phyloP scores from a whole-genome alignment of 2,888 invertebrate genomes.

The Sicus ferrugineus region DNA sequence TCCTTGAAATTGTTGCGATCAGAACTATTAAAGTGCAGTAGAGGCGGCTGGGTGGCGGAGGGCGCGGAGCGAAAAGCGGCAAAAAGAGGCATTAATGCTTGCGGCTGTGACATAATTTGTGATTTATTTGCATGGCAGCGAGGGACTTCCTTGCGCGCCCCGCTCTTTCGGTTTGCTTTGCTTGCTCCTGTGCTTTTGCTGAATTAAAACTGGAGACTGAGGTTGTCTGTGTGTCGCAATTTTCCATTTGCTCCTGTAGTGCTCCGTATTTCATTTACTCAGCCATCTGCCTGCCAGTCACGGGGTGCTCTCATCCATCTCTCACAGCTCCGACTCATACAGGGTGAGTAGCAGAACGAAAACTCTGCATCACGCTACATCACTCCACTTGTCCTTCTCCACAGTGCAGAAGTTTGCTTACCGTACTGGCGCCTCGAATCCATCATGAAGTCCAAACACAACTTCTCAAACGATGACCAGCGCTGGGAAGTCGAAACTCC shows the following conservation, averaged over 20 bases:
- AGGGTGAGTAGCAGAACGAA: too few species aligned
- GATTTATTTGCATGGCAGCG: slow-evolving; percentile 39
- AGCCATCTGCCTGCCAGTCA: too few species aligned
- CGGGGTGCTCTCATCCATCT: too few species aligned
- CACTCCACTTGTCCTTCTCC: too few species aligned
- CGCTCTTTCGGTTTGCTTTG: not conserved
- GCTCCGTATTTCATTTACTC: not conserved
- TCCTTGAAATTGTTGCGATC: slow-evolving; percentile 31
- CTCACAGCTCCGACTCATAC: too few species aligned
- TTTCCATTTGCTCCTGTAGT: not conserved
- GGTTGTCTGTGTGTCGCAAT: not conserved
- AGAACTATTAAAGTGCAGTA: slow-evolving; percentile 33
- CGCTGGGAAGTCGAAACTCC: too few species aligned
- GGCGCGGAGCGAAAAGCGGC: not conserved
- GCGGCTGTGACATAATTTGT: slow-evolving; percentile 35
- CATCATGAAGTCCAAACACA: too few species aligned
- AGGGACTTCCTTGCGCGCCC: not conserved
- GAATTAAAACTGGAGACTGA: not conserved
- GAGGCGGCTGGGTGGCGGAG: not conserved
- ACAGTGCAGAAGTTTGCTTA: too few species aligned
- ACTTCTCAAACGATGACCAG: too few species aligned
- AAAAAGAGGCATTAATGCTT: slow-evolving; percentile 8
- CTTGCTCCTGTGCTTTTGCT: not conserved
- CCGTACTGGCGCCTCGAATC: too few species aligned
- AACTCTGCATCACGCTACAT: too few species aligned